phyloP scores from a whole-genome alignment of 2,888 invertebrate genomes.

The Tinea trinotella region DNA sequence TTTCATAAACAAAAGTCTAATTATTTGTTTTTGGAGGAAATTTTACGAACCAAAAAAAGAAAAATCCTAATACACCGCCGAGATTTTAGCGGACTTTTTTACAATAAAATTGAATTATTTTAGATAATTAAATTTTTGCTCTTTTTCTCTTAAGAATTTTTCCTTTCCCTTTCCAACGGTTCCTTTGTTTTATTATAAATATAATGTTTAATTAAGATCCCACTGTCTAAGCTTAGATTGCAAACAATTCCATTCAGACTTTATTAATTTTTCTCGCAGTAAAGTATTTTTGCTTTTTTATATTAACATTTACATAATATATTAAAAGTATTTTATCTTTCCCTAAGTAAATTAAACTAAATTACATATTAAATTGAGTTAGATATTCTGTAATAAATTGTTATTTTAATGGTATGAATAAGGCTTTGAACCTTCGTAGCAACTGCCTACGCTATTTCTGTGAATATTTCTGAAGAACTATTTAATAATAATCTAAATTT shows the following conservation, averaged over 20 bases:
- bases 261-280: not conserved
- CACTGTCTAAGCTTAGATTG: not conserved
- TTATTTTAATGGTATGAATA: too few relatives aligned
- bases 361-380: too few relatives aligned
- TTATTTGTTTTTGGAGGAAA: not conserved
- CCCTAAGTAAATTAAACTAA: too few relatives aligned
- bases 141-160: not conserved
- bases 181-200: not conserved
- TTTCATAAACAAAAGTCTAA: not conserved
- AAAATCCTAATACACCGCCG: not conserved
- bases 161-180: not conserved
- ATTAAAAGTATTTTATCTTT: too few relatives aligned
- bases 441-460: too few relatives aligned
- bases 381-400: too few relatives aligned
- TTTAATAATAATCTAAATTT: too few relatives aligned
- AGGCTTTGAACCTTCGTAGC: too few relatives aligned
- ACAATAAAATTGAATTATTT: not conserved
- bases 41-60: not conserved
- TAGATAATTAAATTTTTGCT: not conserved
- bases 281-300: not conserved
- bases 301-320: not conserved
- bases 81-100: not conserved
- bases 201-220: not conserved
- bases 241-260: not conserved
- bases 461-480: too few relatives aligned